These are phyloP conservation scores for Burhinus bistriatus DNA, from an alignment of 2,113 vertebrate genomes.

Conservation along the genomic window DNA sequence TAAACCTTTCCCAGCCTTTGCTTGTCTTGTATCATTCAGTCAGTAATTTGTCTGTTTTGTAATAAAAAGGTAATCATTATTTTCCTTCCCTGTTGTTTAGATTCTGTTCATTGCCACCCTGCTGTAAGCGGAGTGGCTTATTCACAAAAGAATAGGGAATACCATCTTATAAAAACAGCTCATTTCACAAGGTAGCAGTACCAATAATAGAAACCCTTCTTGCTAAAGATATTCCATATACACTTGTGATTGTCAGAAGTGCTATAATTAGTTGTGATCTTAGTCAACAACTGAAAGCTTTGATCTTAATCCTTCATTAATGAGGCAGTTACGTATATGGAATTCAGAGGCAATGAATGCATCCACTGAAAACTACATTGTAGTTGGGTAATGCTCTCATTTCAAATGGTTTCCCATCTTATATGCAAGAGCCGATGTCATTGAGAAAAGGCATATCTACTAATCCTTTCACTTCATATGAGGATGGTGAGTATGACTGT, in stretches of 20 bases:
- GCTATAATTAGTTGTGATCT: conserved; percentile 1
- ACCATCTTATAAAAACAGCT: neutral
- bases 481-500: neutral
- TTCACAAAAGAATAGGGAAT: neutral
- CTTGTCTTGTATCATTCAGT: neutral
- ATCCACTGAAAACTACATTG: neutral
- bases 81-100: neutral
- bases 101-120: neutral
- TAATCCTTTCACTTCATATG: neutral
- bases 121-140: neutral
- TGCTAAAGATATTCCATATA: neutral
- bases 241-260: neutral
- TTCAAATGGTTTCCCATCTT: neutral
- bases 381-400: neutral
- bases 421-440: neutral
- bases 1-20: neutral
- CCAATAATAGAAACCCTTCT: neutral
- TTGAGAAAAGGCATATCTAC: neutral
- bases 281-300: conserved; percentile 6
- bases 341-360: neutral
- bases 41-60: neutral
- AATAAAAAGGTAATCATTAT: neutral
- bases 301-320: neutral
- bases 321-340: neutral
- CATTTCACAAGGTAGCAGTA: neutral